phyloP scores from a whole-genome alignment of 1,140 invertebrate species.

The Batillaria attramentaria region DNA sequence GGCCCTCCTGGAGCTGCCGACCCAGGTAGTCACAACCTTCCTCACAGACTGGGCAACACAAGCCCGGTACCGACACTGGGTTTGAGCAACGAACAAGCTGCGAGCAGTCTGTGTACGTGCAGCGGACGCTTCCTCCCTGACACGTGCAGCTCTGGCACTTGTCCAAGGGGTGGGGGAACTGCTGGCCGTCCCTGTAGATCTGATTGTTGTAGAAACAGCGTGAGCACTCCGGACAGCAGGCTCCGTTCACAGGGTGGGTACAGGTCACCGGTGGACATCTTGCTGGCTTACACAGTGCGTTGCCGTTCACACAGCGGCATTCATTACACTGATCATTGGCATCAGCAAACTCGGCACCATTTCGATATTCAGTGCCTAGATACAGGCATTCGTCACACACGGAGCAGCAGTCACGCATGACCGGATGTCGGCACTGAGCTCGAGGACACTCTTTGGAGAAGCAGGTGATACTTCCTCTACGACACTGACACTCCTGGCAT shows the following conservation, averaged over 20 bases:
- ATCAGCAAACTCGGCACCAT: constrained; percentile 39
- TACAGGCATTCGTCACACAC: constrained; percentile 57
- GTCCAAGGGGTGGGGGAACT: constrained; percentile 51
- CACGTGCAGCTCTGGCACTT: constrained; percentile 54
- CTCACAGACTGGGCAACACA: constrained; percentile 59
- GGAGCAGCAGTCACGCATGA: constrained; percentile 51
- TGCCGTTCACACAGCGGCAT: constrained; percentile 54
- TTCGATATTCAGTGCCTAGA: constrained; percentile 39
- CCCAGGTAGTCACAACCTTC: constrained; percentile 46
- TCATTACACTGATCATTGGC: constrained; percentile 35
- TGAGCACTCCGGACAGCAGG: constrained; percentile 58
- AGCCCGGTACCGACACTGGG: constrained; percentile 44
- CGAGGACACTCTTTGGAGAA: constrained; percentile 34
- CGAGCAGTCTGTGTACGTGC: constrained; percentile 38
- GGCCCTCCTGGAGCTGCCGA: constrained; percentile 38
- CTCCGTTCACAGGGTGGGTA: constrained; percentile 52
- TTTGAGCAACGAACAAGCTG: constrained; percentile 43
- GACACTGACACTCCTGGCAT: constrained; percentile 48
- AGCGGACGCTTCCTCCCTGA: constrained; percentile 51
- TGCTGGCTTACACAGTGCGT: constrained; percentile 48
- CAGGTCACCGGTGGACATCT: constrained; percentile 51
- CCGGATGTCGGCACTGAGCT: constrained; percentile 49
- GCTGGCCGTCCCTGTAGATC: constrained; percentile 44
- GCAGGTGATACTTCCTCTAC: constrained; percentile 37
- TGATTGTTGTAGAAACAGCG: constrained; percentile 51